phyloP scores from a whole-genome alignment of 1,140 invertebrate genomes.

The Leguminivora glycinivorella region DNA sequence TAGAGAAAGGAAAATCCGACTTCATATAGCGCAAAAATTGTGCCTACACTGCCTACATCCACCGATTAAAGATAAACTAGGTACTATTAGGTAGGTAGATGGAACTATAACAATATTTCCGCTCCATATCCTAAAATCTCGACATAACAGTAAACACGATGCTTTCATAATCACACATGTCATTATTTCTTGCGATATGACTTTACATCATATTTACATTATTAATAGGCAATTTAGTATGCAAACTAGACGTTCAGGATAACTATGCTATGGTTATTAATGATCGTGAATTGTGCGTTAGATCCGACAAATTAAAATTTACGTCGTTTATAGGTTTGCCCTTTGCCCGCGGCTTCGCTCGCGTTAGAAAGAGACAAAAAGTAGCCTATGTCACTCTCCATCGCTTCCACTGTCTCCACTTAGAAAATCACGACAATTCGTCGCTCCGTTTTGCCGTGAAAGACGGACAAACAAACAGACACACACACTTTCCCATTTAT shows the following conservation, averaged over 20 bases:
- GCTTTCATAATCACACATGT: slow-evolving; percentile 5
- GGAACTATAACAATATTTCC: neutral
- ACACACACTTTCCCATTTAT: no score
- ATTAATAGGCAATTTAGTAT: slow-evolving; percentile 12
- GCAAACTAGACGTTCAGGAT: slow-evolving; percentile 5
- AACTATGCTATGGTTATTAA: neutral
- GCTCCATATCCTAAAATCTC: neutral
- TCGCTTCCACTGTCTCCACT: no score
- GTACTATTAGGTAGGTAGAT: neutral
- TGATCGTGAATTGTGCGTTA: neutral
- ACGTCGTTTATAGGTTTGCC: neutral
- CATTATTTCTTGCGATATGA: neutral
- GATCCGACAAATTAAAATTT: neutral
- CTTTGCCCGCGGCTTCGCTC: no score
- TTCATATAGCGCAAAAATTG: neutral
- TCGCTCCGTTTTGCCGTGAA: no score
- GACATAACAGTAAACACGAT: neutral
- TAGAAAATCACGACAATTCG: no score
- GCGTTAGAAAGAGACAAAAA: no score
- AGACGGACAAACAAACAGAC: no score
- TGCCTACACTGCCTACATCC: no score
- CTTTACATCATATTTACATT: slow-evolving; percentile 1
- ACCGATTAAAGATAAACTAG: neutral
- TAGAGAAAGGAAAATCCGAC: neutral
- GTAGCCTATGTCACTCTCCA: no score